A percentile compares a stretch with the other conserved stretches of the same genome.
Conservation (phyloP, 2,888 invertebrate species). For the Ganaspis brasiliensis region DNA sequence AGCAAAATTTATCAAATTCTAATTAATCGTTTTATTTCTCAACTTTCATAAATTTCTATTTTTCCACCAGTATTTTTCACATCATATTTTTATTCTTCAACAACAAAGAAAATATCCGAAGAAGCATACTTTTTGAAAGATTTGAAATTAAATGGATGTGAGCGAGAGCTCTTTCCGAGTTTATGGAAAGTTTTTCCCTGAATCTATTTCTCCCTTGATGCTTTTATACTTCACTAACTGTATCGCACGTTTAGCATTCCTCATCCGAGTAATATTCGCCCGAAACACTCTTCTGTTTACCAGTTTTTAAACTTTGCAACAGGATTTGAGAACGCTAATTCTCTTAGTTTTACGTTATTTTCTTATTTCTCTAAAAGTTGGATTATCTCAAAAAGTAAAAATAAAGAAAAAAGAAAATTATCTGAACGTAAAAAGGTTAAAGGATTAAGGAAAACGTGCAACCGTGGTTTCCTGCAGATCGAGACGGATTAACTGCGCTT, state of each 20-base stretch:
- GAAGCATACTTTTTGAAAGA: neutral
- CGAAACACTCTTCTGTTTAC: conserved; percentile 42
- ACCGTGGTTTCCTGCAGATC: neutral
- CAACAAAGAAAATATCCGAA: no score
- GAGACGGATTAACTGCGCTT: conserved; percentile 5
- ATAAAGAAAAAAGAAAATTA: neutral
- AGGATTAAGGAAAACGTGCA: neutral
- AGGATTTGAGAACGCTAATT: neutral
- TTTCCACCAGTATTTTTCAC: no score
- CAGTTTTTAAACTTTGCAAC: conserved; percentile 16
- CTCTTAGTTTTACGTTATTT: neutral
- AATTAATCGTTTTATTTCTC: no score
- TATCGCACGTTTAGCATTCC: neutral
- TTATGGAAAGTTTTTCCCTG: conserved; percentile 39
- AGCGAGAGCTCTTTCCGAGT: conserved; percentile 5
- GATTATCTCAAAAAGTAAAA: no score
- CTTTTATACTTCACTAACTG: conserved; percentile 14
- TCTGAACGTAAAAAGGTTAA: neutral
- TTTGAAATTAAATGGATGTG: conserved; percentile 29
- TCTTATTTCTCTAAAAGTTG: neutral
- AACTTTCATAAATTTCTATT: no score
- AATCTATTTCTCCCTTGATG: conserved; percentile 4
- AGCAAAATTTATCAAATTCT: no score
- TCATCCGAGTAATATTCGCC: conserved; percentile 25
- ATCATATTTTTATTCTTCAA: no score